Evolutionary conservation across 2,797 vertebrate genomes (phyloP).

Genomic region (Onychomys arenicola): DNA sequence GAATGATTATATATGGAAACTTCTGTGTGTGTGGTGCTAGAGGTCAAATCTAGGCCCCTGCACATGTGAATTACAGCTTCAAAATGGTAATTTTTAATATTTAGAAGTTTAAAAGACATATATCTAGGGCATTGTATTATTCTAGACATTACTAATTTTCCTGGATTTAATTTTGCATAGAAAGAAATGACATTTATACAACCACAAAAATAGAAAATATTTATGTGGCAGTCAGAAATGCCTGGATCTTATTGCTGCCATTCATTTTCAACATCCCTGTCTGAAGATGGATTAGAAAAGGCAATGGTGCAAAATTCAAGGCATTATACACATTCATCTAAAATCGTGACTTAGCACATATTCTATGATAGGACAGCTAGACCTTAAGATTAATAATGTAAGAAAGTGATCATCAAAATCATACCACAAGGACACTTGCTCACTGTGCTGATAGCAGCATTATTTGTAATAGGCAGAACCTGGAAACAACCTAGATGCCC

Average conservation of each 20-base stretch:
- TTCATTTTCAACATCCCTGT: neutral
- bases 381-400: neutral
- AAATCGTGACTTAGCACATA: neutral
- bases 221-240: neutral
- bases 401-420: neutral
- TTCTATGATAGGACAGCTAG: neutral
- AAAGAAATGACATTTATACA: neutral
- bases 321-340: neutral
- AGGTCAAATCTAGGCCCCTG: neutral
- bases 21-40: neutral
- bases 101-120: neutral
- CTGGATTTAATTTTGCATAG: neutral
- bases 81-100: neutral
- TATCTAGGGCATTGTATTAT: neutral
- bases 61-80: neutral
- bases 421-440: no score
- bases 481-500: no score
- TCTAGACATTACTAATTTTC: slow-evolving; percentile 31
- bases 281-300: neutral
- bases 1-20: neutral
- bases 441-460: no score
- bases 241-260: neutral
- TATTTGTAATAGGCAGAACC: no score
- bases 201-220: neutral
- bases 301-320: neutral